Base-by-base conservation (phyloP, 2,113 vertebrate species). In the Apistogramma diplotaenia region DNA sequence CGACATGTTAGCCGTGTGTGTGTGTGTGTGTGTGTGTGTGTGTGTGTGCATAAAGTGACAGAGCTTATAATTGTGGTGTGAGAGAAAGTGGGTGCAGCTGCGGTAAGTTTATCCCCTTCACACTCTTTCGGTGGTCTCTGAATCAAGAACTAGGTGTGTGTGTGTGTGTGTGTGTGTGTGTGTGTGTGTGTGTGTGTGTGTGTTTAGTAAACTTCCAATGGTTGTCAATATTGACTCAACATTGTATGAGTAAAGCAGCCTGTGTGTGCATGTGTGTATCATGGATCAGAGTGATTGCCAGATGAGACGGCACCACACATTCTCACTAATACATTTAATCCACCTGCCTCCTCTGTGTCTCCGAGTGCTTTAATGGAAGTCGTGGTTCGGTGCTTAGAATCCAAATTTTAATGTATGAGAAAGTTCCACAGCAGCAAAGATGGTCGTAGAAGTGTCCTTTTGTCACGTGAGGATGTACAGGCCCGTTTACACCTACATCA, bases 331-430 rank as follows among this genome's bases (percentile, higher is more conserved):
- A 5, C 88, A 73, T 55, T 60, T 89, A 88, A 93, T 92, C 92
- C 87, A 79, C 82, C 74, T 83, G 86, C 83, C 92, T 89, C 91
- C 89, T 78, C 79, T 25, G 76, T 72, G 89, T 90, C 92, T 87
- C 79, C 1, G 29, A 49, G 72, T 33, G 79, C 85, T 85, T 79
- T 73, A 78, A 79, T 87, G 80, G 40, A 60, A 57, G 27, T 19
- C 0, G 0, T 67, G 49, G 19, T 19, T n/a, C n/a, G 49, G 3
- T n/a, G 4, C 51, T 21, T 13, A 40, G 37, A 40, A 8, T 21
- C 15, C 25, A 18, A 27, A 46, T 27, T 46, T 18, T 43, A 27
- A 67, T 46, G 5, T 9, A 67, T 67, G 37, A 46, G 37, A 67
- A 18, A 67, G 46, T 16, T 16, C 43, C 15, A 40, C 37, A 46